Evolutionary conservation across 2,113 vertebrate genomes (phyloP), one percentile per base, ranked within the genome.

Genomic region (Lamprotornis superbus): DNA sequence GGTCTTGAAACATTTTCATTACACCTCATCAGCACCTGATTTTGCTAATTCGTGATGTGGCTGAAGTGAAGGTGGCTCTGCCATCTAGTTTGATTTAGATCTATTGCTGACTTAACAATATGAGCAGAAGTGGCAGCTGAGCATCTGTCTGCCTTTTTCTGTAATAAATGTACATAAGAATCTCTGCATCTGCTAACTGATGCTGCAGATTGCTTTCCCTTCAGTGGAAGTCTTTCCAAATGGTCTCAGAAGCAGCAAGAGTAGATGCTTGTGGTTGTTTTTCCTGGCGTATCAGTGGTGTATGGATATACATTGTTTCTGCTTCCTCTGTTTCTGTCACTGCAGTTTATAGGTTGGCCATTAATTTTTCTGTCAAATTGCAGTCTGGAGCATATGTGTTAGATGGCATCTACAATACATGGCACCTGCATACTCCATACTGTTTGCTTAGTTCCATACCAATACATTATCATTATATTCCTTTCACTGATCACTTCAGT

Each of bases 281-380:
- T 86, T 88, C 55, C 79, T 94, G 86, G 83, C 56, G 0, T 86
- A 31, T 65, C 52, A 28, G 19, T n/a, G 13, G 35, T 37, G 28
- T 50, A 31, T 67, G 50, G 87, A 83, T 52, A 59, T 59, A 37
- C 16, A 15, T 15, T 1, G 5, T 21, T 90, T 87, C 53, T 92
- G 68, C 39, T 94, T 75, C 47, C 64, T 77, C 55, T 94, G 74
- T 79, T 94, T 85, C 70, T 94, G 55, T 77, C 65, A 44, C 76
- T 60, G 77, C 35, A 82, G 35, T 18, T 75, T 89, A 63, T 81
- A 82, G 40, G 25, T n/a, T 67, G 27, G 25, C 64, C 60, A 83
- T 93, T 97, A 57, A 63, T 94, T 93, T 90, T 93, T 79, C 85
- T 90, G 75, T 95, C 79, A 77, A 42, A 59, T 67, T 81, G 28